Percentiles rank a stretch among this genome's conserved stretches.
Conservation (phyloP, 2,888 invertebrate genomes). For the Drosophila multiciliata region DNA sequence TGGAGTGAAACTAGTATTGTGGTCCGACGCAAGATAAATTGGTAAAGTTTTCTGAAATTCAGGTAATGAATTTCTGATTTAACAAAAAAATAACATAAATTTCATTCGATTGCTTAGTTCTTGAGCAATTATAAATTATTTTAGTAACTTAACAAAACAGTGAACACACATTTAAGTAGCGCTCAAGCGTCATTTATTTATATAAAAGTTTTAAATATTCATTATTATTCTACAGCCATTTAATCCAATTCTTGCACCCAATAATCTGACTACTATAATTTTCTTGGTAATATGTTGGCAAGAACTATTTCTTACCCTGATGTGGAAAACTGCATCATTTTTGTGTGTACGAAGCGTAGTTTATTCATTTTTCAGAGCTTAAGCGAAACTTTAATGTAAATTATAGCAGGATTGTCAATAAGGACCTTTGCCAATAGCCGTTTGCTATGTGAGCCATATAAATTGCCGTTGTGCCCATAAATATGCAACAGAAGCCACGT, state of each 20-base stretch:
- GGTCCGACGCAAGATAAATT: neutral
- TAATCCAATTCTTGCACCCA: neutral
- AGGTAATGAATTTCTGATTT: neutral
- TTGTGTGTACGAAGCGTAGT: neutral
- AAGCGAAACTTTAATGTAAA: slow-evolving; percentile 34
- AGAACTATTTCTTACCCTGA: neutral
- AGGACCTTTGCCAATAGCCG: slow-evolving; percentile 42
- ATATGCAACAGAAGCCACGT: slow-evolving; percentile 67
- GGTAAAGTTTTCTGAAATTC: neutral
- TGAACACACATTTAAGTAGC: too few species aligned
- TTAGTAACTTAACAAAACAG: neutral
- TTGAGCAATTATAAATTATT: too few species aligned
- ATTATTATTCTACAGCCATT: neutral
- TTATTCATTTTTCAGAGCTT: neutral
- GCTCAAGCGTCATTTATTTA: neutral
- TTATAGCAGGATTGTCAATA: slow-evolving; percentile 40
- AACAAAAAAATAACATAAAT: neutral
- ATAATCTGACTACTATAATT: neutral
- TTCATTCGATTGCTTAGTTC: neutral
- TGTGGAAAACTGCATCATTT: too few species aligned
- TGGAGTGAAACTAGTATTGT: neutral
- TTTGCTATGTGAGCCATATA: slow-evolving; percentile 56
- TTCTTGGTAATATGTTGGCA: neutral
- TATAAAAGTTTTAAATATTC: neutral
- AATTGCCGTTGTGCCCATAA: slow-evolving; percentile 67